These are phyloP conservation scores for Aporophyla lueneburgensis DNA, from an alignment of 2,888 invertebrate species.

Conservation along the genomic window DNA sequence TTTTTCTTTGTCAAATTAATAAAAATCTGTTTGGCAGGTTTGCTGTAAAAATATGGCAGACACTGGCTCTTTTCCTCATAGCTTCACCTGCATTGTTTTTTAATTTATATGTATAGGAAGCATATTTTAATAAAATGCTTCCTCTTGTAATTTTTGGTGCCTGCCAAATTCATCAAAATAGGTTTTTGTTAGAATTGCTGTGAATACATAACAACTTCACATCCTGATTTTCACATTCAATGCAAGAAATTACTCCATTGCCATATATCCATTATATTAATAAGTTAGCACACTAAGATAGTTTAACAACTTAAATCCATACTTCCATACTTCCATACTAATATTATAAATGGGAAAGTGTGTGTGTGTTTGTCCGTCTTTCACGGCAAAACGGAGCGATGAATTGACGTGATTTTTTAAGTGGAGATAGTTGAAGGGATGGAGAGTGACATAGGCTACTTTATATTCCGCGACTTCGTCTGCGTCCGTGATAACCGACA, in stretches of 20 bases:
- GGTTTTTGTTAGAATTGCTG: background rate
- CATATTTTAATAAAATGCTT: background rate
- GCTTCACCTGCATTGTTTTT: background rate
- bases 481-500: no score
- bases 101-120: background rate
- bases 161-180: background rate
- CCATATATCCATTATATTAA: slow-evolving; percentile 5
- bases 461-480: no score
- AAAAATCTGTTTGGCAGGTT: background rate
- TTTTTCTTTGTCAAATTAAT: background rate
- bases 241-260: slow-evolving; percentile 3
- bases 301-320: background rate
- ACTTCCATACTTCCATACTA: no score
- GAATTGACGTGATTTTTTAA: no score
- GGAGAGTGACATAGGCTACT: no score
- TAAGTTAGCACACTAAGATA: background rate
- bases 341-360: no score
- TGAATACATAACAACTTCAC: background rate
- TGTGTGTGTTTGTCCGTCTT: no score
- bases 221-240: background rate
- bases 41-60: background rate
- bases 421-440: no score
- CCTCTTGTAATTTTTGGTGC: background rate
- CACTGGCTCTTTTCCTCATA: background rate
- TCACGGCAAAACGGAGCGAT: no score